These are phyloP conservation scores for Boloria selene DNA, from an alignment of 2,888 invertebrate species.

Conservation along the genomic window DNA sequence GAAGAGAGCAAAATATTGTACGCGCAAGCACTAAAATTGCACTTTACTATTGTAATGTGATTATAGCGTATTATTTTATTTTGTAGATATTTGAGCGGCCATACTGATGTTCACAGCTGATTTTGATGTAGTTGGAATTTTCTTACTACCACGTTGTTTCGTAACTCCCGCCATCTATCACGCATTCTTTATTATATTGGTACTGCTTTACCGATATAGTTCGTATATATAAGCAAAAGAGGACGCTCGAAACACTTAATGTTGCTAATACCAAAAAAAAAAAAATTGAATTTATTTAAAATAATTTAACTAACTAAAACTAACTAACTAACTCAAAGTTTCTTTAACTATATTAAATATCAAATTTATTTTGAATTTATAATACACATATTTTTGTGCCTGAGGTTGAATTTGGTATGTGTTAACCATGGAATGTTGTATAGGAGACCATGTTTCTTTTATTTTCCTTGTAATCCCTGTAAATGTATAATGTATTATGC, in stretches of 20 bases:
- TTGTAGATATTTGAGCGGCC: conserved; percentile 74
- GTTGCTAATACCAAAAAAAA: not conserved
- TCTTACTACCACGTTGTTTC: conserved; percentile 74
- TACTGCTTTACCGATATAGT: conserved; percentile 53
- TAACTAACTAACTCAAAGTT: too few relatives aligned
- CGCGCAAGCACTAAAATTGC: conserved; percentile 68
- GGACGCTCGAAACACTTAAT: conserved; percentile 1
- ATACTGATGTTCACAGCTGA: conserved; percentile 83
- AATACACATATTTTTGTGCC: too few relatives aligned
- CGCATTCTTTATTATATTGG: conserved; percentile 11
- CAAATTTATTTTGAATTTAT: too few relatives aligned
- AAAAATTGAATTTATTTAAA: too few relatives aligned
- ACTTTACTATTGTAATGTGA: conserved; percentile 64
- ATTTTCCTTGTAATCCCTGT: too few relatives aligned
- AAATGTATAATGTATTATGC: too few relatives aligned
- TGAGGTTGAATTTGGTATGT: too few relatives aligned
- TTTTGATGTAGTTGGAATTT: conserved; percentile 72
- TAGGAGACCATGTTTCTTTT: too few relatives aligned
- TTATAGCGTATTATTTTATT: conserved; percentile 67
- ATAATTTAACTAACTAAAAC: too few relatives aligned
- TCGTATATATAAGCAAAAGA: not conserved
- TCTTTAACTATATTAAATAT: too few relatives aligned
- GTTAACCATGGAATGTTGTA: too few relatives aligned
- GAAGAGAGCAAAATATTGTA: conserved; percentile 51
- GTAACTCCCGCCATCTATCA: conserved; percentile 57